Conservation (phyloP, 2,797 vertebrate genomes). For the Trachurus trachurus region DNA sequence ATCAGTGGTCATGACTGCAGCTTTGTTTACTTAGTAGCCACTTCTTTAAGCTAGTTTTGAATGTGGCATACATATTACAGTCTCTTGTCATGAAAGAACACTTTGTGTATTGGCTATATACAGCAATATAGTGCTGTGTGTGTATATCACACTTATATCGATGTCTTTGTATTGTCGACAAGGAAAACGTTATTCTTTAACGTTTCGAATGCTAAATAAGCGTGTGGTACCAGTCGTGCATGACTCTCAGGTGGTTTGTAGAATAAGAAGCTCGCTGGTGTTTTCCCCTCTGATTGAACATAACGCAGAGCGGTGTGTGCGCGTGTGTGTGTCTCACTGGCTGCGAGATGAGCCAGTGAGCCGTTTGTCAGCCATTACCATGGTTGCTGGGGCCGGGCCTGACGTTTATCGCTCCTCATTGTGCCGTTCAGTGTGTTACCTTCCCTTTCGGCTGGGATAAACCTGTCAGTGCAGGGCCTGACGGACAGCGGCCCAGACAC, state of each 20-base stretch:
- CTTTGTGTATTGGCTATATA: not conserved
- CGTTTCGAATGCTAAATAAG: not conserved
- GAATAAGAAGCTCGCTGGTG: not conserved
- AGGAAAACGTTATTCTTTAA: not conserved
- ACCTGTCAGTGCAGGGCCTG: slow-evolving; percentile 71
- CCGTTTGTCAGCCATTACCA: slow-evolving; percentile 74
- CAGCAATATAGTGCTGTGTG: not conserved
- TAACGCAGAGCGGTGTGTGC: slow-evolving; percentile 22
- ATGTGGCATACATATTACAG: too few species aligned
- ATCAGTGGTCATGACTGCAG: too few species aligned
- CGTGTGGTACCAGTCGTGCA: not conserved
- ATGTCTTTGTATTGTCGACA: not conserved
- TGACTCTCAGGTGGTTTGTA: slow-evolving; percentile 15
- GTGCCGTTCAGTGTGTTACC: slow-evolving; percentile 59
- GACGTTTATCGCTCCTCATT: slow-evolving; percentile 75
- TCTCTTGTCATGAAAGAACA: too few species aligned
- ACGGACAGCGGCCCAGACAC: slow-evolving; percentile 54
- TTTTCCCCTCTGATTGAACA: slow-evolving; percentile 33
- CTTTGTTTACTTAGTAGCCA: too few species aligned
- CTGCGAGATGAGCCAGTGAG: slow-evolving; percentile 62
- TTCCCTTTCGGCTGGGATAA: slow-evolving; percentile 68
- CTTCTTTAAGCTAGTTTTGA: too few species aligned
- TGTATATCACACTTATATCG: not conserved
- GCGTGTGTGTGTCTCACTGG: slow-evolving; percentile 52
- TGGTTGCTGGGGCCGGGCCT: slow-evolving; percentile 40